A percentile compares a stretch with the other conserved stretches of the same genome.
These are phyloP conservation scores for Sitobion miscanthi DNA, from an alignment of 1,140 invertebrate species.

Conservation along the genomic window DNA sequence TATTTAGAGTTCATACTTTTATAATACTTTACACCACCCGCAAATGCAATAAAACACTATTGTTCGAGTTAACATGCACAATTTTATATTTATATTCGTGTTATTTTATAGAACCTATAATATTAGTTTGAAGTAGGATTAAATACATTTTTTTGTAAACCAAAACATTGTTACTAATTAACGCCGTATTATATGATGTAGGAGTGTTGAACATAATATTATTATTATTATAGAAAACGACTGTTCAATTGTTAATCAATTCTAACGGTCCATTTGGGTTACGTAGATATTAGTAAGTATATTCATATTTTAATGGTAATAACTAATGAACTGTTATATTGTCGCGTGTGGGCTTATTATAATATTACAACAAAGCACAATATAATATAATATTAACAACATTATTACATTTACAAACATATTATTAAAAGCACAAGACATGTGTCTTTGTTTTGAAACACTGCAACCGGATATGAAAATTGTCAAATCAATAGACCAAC, in stretches of 20 bases:
- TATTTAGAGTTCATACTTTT: background rate
- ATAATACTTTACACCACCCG: background rate
- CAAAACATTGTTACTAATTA: too few species aligned
- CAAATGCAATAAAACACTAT: background rate
- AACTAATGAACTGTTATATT: too few species aligned
- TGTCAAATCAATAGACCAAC: too few species aligned
- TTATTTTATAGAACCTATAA: background rate
- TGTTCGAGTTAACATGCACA: background rate
- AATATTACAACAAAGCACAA: too few species aligned
- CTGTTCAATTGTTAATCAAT: background rate
- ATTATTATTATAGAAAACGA: background rate
- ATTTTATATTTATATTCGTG: background rate
- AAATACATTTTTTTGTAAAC: background rate
- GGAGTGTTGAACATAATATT: background rate
- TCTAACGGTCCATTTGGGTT: too few species aligned
- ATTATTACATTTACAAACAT: too few species aligned
- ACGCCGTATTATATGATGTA: background rate
- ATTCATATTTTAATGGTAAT: background rate
- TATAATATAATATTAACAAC: too few species aligned
- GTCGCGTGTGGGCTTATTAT: too few species aligned
- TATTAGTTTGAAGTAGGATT: background rate
- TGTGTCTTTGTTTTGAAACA: too few species aligned
- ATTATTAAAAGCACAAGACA: too few species aligned
- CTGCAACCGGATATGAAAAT: too few species aligned
- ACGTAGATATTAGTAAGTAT: background rate